Evolutionary conservation across 2,113 vertebrate genomes (phyloP).

Genomic region (Bambusicola thoracicus): DNA sequence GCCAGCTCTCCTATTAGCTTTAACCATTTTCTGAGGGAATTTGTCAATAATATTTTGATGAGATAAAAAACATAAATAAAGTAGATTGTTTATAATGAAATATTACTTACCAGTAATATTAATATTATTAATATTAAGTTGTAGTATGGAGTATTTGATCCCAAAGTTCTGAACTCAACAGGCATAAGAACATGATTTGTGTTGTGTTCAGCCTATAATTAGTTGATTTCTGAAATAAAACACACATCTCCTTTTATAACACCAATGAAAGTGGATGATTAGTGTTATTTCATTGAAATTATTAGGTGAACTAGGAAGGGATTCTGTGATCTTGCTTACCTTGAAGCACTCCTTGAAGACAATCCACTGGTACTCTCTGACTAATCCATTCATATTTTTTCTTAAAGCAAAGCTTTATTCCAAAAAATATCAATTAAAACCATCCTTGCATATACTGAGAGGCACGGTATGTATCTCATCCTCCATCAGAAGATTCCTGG

Average conservation of each 20-base stretch:
- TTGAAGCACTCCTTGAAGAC: rapidly evolving
- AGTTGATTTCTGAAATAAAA: neutral
- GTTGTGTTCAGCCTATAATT: neutral
- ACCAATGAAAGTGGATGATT: neutral
- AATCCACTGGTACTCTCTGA: neutral
- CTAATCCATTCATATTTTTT: neutral
- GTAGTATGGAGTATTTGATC: neutral
- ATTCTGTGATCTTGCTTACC: neutral
- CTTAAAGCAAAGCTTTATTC: neutral
- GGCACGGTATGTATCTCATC: neutral
- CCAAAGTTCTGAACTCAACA: neutral
- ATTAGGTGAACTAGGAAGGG: neutral
- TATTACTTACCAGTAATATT: neutral
- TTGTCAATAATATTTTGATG: neutral
- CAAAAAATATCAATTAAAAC: neutral
- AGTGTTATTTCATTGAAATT: neutral
- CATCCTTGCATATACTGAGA: neutral
- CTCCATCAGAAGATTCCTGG: neutral
- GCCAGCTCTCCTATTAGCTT: neutral
- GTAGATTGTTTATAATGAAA: neutral
- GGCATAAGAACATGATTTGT: neutral
- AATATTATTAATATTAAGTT: too few species aligned
- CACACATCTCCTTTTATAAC: neutral
- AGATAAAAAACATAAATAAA: neutral
- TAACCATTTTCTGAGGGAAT: neutral